Evolutionary conservation across 2,888 invertebrate species (phyloP), one percentile per base, ranked within the genome.

Genomic region (Acanthosepion pharaonis): DNA sequence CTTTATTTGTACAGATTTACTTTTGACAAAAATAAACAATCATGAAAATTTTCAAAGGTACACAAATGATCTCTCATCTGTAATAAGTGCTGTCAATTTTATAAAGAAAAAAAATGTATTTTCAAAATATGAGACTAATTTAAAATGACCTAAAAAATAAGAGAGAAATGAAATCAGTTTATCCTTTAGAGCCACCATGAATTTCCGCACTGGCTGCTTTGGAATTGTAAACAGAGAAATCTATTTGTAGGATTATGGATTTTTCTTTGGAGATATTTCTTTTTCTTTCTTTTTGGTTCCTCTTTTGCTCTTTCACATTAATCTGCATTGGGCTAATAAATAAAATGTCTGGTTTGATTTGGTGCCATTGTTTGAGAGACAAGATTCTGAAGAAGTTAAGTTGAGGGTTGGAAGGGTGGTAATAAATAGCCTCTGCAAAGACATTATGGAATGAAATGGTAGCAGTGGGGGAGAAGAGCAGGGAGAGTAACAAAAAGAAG

Each of bases 291-390:
- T 78, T 78, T 78, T 6, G 0, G 8, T n/a, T 78, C n/a, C n/a
- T n/a, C 78, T n/a, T 78, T 78, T 78, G 28, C 78, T 78, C 78
- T 78, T 78, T 11, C 78, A 78, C 78, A 78, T 78, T 78, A 28
- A 78, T 78, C n/a, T 78, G 78, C 78, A 78, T 78, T 78, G n/a
- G 78, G 78, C 78, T 78, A 78, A 78, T 78, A 78, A 78, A 78
- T 78, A 78, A 78, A 78, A 78, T 78, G 78, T 78, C 78, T 78
- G n/a, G n/a, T 78, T 78, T 78, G 78, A 78, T 78, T 78, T 78
- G 78, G 78, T 78, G 78, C 78, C 78, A 78, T 78, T 78, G 78
- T 78, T 78, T 78, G 78, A 28, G 28, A 78, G 78, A 78, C 78
- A 28, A 78, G 78, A 78, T 78, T 78, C 8, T 78, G 78, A 78